These are phyloP conservation scores for Eristalis arbustorum DNA, from an alignment of 2,888 invertebrate genomes.

Conservation along the genomic window DNA sequence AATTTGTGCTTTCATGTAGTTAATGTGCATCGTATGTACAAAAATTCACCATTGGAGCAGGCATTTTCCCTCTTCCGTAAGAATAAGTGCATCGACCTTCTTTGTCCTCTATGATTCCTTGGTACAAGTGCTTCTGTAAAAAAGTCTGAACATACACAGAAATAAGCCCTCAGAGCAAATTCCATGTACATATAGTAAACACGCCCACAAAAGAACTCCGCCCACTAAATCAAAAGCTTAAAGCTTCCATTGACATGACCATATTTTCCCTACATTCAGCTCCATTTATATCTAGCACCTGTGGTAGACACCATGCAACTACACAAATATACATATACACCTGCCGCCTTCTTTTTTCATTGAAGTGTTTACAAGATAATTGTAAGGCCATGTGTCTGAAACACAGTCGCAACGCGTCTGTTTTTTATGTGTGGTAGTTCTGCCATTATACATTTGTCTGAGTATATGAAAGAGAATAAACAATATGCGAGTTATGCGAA, in stretches of 20 bases:
- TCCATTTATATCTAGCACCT: conserved; percentile 47
- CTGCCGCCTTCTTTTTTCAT: conserved; percentile 38
- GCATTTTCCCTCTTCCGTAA: conserved; percentile 21
- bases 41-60: too few species aligned
- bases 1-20: too few species aligned
- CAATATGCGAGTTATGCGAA: too few species aligned
- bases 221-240: conserved; percentile 59
- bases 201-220: conserved; percentile 51
- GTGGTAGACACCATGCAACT: conserved; percentile 29
- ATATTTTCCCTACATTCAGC: conserved; percentile 21
- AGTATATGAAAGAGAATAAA: too few species aligned
- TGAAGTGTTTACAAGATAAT: neutral
- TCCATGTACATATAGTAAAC: conserved; percentile 17
- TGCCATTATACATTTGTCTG: too few species aligned
- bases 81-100: conserved; percentile 34
- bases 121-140: conserved; percentile 30
- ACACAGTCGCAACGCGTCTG: too few species aligned
- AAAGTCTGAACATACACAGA: conserved; percentile 14
- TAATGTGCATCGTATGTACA: too few species aligned
- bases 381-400: too few species aligned
- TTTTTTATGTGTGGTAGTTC: too few species aligned
- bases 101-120: neutral
- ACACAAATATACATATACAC: conserved; percentile 32
- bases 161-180: conserved; percentile 4
- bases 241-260: conserved; percentile 42